Base-by-base conservation (phyloP, 1,140 invertebrate species). In the Babylonia areolata region DNA sequence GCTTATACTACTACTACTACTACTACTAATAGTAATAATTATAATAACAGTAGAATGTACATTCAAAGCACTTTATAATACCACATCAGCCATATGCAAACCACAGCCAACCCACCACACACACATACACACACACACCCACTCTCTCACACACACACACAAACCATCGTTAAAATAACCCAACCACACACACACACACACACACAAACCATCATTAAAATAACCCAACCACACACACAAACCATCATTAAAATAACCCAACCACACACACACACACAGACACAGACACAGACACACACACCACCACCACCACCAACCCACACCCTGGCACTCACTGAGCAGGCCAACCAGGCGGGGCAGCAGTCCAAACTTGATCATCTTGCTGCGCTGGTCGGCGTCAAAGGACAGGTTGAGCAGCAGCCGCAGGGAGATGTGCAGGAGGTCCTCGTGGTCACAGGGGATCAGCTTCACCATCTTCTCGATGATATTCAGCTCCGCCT, bases 361-460 rank as follows among this genome's bases (percentile, higher is more conserved):
- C 71, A 99, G 95, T 82, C 98, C 98, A 92, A 97, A 95, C 93
- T 97, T 97, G 87, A 99, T 96, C 96, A 99, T 99, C 95, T 97
- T 97, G 84, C 96, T 96, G 85, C 98, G 95, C 83, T 98, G 94
- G 91, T 97, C 97, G 0, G 96, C 95, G 94, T 99, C 98, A 95
- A 99, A 99, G n/a, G 98, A 98, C 64, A 99, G 96, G 96, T 99
- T 99, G 90, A 98, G 98, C 12, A 99, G 95, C 28, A 99, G 95
- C 91, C 97, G 97, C 79, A 99, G 95, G 35, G 97, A 97, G 81
- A 97, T 96, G 94, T 97, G 97, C n/a, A 98, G 95, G 77, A 99
- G 95, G 95, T 98, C 98, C 78, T 94, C 93, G 87, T 89, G 92
- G 90, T 91, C 94, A 91, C 90, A 93, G 86, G 89, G 94, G 87